phyloP scores from a whole-genome alignment of 2,797 vertebrate genomes.

The Hemibagrus guttatus region DNA sequence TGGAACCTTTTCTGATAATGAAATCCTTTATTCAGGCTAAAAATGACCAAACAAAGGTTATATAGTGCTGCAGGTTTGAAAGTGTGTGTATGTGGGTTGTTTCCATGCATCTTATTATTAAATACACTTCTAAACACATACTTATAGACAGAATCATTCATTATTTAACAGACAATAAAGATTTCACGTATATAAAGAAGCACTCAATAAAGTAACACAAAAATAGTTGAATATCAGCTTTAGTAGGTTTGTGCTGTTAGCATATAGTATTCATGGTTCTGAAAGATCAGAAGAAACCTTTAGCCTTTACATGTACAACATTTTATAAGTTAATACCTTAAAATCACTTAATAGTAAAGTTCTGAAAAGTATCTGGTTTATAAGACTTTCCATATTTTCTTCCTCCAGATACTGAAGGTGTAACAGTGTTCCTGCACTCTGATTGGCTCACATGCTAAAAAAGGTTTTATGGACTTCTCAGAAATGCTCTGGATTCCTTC shows the following conservation, averaged over 20 bases:
- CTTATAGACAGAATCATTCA: neutral
- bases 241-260: neutral
- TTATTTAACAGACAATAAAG: neutral
- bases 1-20: too few relatives aligned
- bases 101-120: neutral
- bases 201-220: neutral
- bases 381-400: neutral
- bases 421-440: neutral
- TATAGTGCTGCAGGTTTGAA: neutral
- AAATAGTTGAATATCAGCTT: neutral
- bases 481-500: neutral
- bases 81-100: neutral
- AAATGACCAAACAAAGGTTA: neutral
- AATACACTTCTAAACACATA: neutral
- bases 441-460: neutral
- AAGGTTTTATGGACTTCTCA: neutral
- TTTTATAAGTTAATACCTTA: neutral
- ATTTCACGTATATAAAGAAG: neutral
- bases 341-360: neutral
- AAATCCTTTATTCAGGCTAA: neutral
- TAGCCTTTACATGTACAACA: neutral
- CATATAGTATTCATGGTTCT: neutral
- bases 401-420: neutral
- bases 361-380: neutral
- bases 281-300: neutral